A percentile compares a stretch with the other conserved stretches of the same genome.
These are phyloP conservation scores for Bos javanicus DNA, from an alignment of 2,113 vertebrate species.

Conservation along the genomic window DNA sequence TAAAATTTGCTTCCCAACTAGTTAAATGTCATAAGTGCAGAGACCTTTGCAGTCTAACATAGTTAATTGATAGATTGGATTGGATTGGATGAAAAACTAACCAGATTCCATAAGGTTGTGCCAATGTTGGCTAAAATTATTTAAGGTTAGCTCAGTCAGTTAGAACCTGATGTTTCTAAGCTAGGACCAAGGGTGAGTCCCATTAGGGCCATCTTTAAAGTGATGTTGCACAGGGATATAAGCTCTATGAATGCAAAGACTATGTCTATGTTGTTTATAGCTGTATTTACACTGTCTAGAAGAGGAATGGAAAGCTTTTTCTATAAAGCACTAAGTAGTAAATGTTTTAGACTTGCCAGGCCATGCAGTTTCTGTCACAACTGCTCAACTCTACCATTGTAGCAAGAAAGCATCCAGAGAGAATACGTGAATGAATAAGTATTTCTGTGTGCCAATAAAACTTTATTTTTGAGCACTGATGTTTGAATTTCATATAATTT, in stretches of 20 bases:
- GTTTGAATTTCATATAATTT: conserved; percentile 31
- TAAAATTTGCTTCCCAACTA: conserved; percentile 7
- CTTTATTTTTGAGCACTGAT: neutral
- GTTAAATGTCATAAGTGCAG: neutral
- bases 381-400: neutral
- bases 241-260: neutral
- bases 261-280: neutral
- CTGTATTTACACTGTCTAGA: neutral
- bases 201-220: neutral
- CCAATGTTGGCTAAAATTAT: neutral
- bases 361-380: neutral
- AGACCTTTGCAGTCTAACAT: neutral
- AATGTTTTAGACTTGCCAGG: neutral
- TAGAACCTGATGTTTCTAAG: conserved; percentile 22
- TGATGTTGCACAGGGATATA: neutral
- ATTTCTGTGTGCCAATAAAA: neutral
- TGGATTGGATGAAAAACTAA: neutral
- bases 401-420: neutral
- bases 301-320: neutral
- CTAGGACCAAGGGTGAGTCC: neutral
- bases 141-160: neutral
- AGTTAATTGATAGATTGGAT: neutral
- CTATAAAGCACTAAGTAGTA: neutral
- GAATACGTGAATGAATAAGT: neutral
- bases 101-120: neutral